A percentile compares a stretch with the other conserved stretches of the same genome.
Evolutionary conservation across 2,113 vertebrate species (phyloP).

Genomic region (Amblyopsis rosae): DNA sequence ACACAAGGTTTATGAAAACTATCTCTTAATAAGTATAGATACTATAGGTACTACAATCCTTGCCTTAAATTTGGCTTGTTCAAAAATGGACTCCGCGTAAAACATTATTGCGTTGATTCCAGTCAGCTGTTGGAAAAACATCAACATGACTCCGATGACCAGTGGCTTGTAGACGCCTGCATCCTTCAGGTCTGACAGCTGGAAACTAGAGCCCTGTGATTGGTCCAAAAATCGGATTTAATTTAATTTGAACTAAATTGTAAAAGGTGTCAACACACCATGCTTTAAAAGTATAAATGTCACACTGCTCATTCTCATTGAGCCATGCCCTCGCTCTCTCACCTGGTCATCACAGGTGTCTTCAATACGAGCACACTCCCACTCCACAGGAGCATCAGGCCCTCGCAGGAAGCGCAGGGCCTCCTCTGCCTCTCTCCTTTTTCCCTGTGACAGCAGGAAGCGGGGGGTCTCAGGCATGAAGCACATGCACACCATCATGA

Average conservation of each 20-base stretch:
- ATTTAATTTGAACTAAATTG: too few relatives aligned
- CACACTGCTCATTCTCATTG: too few relatives aligned
- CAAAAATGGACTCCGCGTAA: constrained; percentile 89
- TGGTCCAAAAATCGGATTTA: background rate
- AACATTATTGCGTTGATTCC: constrained; percentile 97
- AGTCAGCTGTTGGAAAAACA: constrained; percentile 91
- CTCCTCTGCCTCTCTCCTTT: constrained; percentile 78
- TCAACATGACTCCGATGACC: constrained; percentile 82
- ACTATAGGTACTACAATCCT: background rate
- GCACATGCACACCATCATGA: constrained; percentile 85
- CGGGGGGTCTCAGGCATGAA: constrained; percentile 91
- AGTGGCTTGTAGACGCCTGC: constrained; percentile 88
- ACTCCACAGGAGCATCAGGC: constrained; percentile 72
- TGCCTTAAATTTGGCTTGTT: constrained; percentile 88
- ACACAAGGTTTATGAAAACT: background rate
- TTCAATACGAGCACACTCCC: constrained; percentile 82
- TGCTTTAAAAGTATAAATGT: too few relatives aligned
- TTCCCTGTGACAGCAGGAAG: constrained; percentile 82
- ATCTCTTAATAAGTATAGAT: too few relatives aligned
- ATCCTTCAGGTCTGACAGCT: constrained; percentile 75
- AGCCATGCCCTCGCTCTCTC: constrained; percentile 15
- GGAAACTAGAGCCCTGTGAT: constrained; percentile 72
- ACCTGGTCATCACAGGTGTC: constrained; percentile 75
- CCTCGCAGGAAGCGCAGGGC: constrained; percentile 86
- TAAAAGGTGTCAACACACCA: background rate